Percentiles rank a stretch among this genome's conserved stretches.
Conservation (phyloP, 2,797 vertebrate genomes). For the Apodemus agrarius region DNA sequence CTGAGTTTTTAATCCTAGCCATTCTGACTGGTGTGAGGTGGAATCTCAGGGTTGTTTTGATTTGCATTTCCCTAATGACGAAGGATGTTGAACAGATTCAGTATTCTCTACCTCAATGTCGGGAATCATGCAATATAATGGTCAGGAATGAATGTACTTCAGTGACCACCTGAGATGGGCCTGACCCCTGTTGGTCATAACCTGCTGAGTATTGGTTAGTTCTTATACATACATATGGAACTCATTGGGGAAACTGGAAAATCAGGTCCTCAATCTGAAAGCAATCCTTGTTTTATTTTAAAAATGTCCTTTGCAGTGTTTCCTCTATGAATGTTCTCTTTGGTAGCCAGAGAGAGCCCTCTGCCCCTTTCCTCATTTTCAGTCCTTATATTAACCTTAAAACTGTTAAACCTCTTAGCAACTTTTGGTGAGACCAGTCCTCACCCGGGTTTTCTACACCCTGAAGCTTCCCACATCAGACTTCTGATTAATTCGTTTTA, state of each 20-base stretch:
- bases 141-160: background rate
- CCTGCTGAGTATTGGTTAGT: background rate
- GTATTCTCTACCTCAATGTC: background rate
- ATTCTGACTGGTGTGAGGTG: no score
- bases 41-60: no score
- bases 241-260: background rate
- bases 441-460: background rate
- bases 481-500: background rate
- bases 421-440: background rate
- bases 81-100: no score
- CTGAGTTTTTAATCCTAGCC: no score
- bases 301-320: background rate
- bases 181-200: background rate
- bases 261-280: background rate
- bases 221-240: background rate
- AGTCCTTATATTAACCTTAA: background rate
- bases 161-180: background rate
- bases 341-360: background rate
- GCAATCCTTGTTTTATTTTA: background rate
- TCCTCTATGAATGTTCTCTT: background rate
- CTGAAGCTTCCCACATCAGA: background rate
- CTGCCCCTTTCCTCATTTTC: background rate
- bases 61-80: no score
- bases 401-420: background rate
- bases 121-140: no score